Conservation (phyloP, 2,888 invertebrate species). For the Epiblema foenella region DNA sequence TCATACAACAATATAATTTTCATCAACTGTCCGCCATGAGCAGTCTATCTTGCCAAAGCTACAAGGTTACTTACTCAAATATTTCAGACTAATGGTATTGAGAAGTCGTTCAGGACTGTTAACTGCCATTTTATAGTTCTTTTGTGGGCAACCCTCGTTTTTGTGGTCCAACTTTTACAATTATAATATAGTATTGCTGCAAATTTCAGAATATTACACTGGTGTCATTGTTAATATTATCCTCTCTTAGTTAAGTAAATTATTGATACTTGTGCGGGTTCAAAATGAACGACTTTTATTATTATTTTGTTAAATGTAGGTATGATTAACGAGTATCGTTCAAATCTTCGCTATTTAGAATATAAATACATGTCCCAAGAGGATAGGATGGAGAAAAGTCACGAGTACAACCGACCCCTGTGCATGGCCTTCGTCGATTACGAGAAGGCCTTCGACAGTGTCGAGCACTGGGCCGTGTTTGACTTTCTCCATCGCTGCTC, state of each 20-base stretch:
- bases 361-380: slow-evolving; percentile 4
- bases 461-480: no score
- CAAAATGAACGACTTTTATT: slow-evolving; percentile 48
- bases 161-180: slow-evolving; percentile 69
- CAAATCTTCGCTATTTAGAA: not conserved
- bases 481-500: no score
- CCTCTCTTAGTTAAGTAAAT: slow-evolving; percentile 50
- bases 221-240: slow-evolving; percentile 52
- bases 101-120: slow-evolving; percentile 67
- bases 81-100: slow-evolving; percentile 71
- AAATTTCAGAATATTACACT: slow-evolving; percentile 63
- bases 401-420: no score
- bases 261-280: slow-evolving; percentile 46
- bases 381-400: no score
- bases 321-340: slow-evolving; percentile 5
- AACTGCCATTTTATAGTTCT: slow-evolving; percentile 76
- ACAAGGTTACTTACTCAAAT: slow-evolving; percentile 33
- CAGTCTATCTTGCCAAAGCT: slow-evolving; percentile 16
- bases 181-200: slow-evolving; percentile 67
- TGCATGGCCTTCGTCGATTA: no score
- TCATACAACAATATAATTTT: slow-evolving; percentile 39
- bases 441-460: no score
- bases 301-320: slow-evolving; percentile 16
- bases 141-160: slow-evolving; percentile 57
- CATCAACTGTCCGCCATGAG: slow-evolving; percentile 32